Percentiles rank a stretch among this genome's conserved stretches.
Conservation (phyloP, 2,888 invertebrate species). For the Ceratothoa steindachneri region DNA sequence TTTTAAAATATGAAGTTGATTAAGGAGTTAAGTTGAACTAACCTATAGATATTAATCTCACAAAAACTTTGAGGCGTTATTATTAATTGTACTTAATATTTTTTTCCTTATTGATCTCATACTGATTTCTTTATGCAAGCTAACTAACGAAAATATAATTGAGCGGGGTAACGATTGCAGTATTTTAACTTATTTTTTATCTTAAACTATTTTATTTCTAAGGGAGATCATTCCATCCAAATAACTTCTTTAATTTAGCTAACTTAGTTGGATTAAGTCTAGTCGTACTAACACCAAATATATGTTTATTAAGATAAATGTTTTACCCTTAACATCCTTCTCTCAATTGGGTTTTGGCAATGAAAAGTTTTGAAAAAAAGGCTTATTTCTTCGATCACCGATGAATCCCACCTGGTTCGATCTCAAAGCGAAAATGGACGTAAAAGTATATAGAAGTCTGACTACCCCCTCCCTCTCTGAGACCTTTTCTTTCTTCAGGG, state of each 20-base stretch:
- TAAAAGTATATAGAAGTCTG: too few species aligned
- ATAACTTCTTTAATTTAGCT: not conserved
- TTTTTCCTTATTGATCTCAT: not conserved
- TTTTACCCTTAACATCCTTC: too few species aligned
- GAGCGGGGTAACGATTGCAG: not conserved
- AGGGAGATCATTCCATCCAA: not conserved
- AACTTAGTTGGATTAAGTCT: constrained; percentile 5
- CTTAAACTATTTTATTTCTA: not conserved
- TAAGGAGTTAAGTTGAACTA: not conserved
- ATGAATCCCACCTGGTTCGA: too few species aligned
- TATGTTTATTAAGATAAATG: constrained; percentile 20
- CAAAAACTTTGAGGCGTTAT: too few species aligned
- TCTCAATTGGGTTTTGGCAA: too few species aligned
- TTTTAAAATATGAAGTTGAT: not conserved
- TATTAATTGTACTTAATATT: not conserved
- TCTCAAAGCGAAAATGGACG: too few species aligned
- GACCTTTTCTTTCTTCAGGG: too few species aligned
- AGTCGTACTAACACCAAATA: constrained; percentile 30
- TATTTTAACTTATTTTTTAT: not conserved
- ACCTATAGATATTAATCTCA: not conserved
- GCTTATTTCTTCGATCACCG: too few species aligned
- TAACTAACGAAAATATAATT: not conserved
- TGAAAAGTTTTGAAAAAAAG: too few species aligned
- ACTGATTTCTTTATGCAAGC: not conserved
- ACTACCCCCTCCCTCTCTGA: too few species aligned